Evolutionary conservation across 2,888 invertebrate genomes (phyloP), one percentile per base, ranked within the genome.

Genomic region (Cabera pusaria): DNA sequence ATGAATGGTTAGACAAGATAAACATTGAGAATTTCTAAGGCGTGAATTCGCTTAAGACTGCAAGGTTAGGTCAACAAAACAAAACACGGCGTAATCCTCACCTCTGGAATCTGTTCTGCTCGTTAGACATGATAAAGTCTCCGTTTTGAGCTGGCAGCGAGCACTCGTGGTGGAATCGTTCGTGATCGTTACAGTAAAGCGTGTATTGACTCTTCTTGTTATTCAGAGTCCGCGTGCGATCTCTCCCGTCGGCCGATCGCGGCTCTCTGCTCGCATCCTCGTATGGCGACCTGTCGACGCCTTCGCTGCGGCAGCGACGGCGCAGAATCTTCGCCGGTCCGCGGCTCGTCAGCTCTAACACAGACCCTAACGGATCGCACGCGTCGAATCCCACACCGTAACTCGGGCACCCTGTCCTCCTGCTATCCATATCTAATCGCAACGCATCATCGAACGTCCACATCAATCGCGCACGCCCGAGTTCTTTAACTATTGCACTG

Each of bases 241-340:
- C 72, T 52, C 62, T 57, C 41, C 64, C 61, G 52, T 80, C 84
- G 38, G 73, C 72, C 29, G 71, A 82, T 42, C 75, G 72, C 43
- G 64, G 67, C 49, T 83, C 82, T 36, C 79, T 72, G 54, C 62
- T 75, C 49, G 61, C 83, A 83, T 87, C 82, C 72, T 88, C 88
- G 60, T 81, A 88, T 27, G 88, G 86, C 50, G 88, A 87, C 29
- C 86, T 76, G 51, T 90, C 89, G 23, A 89, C 67, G 28, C 89
- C 87, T 58, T 90, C 89, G 59, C 89, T 90, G 56, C 86, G 86
- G 61, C 89, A 90, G 52, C 89, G 82, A 34, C 89, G 83, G 52
- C 89, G 80, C 56, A 85, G 55, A 45, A 87, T 81, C 22, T 83
- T 78, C 41, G 85, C 87, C 53, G 85, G 77, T 45, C 72, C 75